These are phyloP conservation scores for Dipodomys merriami DNA, from an alignment of 2,113 vertebrate species.

Conservation along the genomic window DNA sequence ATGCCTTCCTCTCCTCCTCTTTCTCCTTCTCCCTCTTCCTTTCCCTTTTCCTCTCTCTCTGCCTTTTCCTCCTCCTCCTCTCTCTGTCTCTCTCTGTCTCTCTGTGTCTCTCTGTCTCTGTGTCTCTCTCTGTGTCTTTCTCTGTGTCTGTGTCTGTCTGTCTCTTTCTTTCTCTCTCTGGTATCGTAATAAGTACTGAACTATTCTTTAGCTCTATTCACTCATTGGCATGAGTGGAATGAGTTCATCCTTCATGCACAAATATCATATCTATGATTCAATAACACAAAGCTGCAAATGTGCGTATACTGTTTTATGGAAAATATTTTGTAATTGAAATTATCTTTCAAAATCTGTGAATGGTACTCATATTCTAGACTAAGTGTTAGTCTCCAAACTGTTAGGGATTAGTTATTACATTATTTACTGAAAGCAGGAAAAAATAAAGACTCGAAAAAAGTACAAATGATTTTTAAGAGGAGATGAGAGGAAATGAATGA, in stretches of 20 bases:
- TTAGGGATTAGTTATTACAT: slow-evolving; percentile 21
- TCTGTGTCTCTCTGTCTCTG: too few relatives aligned
- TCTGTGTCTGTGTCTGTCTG: too few relatives aligned
- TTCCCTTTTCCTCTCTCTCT: not conserved
- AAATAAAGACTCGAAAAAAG: not conserved
- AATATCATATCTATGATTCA: not conserved
- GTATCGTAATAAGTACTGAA: not conserved
- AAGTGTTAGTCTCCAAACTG: slow-evolving; percentile 32
- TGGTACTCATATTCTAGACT: not conserved
- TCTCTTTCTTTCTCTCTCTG: too few relatives aligned
- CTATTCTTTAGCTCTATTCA: slow-evolving; percentile 17
- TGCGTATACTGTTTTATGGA: not conserved
- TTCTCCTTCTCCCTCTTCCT: not conserved
- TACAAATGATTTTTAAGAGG: not conserved
- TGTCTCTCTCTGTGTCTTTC: too few relatives aligned
- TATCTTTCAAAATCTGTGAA: slow-evolving; percentile 16
- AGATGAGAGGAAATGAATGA: not conserved
- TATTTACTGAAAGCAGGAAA: slow-evolving; percentile 28
- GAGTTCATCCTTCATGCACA: not conserved
- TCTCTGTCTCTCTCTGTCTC: too few relatives aligned
- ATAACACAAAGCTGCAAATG: slow-evolving; percentile 2
- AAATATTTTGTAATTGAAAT: slow-evolving; percentile 51
- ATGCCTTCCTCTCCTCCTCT: not conserved
- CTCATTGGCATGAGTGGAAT: not conserved
- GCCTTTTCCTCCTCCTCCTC: too few relatives aligned